These are phyloP conservation scores for Riparia riparia DNA, from an alignment of 2,113 vertebrate genomes.

Conservation along the genomic window DNA sequence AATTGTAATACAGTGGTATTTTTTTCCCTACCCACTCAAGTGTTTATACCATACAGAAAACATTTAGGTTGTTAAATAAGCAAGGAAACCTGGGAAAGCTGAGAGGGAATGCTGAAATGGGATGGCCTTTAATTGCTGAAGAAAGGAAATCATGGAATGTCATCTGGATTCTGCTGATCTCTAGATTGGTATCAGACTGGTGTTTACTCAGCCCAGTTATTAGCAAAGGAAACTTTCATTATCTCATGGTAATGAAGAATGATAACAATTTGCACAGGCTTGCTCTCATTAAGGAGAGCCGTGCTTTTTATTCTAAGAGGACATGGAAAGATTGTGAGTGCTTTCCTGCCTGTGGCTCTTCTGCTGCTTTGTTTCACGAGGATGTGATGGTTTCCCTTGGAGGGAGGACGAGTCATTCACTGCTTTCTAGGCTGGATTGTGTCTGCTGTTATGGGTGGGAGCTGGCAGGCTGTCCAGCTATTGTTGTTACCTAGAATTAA, in stretches of 20 bases:
- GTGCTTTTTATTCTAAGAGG: constrained; percentile 12
- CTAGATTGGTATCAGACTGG: constrained; percentile 38
- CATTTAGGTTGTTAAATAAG: constrained; percentile 28
- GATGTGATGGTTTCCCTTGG: background rate
- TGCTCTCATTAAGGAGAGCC: background rate
- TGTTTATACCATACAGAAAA: constrained; percentile 39
- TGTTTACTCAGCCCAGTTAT: constrained; percentile 16
- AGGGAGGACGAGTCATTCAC: background rate
- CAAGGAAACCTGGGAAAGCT: constrained; percentile 24
- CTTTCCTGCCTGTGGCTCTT: background rate
- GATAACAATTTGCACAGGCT: constrained; percentile 9
- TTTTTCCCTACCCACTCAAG: background rate
- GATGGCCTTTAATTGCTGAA: background rate
- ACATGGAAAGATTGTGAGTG: background rate
- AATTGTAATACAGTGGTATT: background rate
- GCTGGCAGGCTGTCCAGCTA: background rate
- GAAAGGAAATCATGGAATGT: constrained; percentile 20
- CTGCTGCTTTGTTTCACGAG: background rate
- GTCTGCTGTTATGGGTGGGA: background rate
- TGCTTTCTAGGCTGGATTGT: background rate
- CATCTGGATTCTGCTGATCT: constrained; percentile 48
- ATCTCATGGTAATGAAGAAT: constrained; percentile 25
- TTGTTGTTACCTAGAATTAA: background rate
- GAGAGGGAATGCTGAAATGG: background rate
- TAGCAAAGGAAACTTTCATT: constrained; percentile 39